phyloP scores from a whole-genome alignment of 2,888 invertebrate species.

The Pristionchus fissidentatus region DNA sequence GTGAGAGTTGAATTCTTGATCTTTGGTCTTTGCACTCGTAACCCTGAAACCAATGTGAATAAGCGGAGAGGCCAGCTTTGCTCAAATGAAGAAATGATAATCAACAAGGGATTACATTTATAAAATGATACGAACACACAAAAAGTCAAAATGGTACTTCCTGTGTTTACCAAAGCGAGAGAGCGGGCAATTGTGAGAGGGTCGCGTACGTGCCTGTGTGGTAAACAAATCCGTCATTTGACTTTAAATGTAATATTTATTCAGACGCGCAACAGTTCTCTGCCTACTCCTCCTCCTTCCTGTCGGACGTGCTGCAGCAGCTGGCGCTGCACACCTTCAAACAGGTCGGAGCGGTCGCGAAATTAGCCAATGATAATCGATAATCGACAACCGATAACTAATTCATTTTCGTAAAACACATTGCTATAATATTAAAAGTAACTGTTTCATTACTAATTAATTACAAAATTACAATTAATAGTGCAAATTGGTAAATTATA shows the following conservation, averaged over 20 bases:
- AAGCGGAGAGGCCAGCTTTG: neutral
- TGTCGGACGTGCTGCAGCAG: constrained; percentile 60
- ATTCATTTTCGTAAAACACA: neutral
- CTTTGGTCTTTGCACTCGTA: neutral
- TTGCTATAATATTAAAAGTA: neutral
- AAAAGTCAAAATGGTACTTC: no score
- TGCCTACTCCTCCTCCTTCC: constrained; percentile 49
- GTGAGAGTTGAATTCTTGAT: neutral
- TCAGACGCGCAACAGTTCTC: neutral
- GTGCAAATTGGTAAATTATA: no score
- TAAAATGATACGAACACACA: no score
- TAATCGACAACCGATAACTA: neutral
- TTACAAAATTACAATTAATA: no score
- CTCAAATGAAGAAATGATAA: neutral
- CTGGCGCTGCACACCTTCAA: constrained; percentile 60
- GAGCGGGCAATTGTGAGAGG: no score
- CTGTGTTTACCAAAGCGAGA: no score
- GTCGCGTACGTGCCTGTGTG: no score
- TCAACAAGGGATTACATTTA: no score
- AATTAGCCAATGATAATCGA: neutral
- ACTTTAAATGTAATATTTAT: no score
- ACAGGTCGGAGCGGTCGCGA: neutral
- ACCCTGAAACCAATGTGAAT: neutral
- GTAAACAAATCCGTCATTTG: no score
- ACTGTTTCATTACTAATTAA: no score